Percentiles rank a stretch among this genome's conserved stretches.
Evolutionary conservation across 2,797 vertebrate genomes (phyloP).

Genomic region (Helostoma temminkii): DNA sequence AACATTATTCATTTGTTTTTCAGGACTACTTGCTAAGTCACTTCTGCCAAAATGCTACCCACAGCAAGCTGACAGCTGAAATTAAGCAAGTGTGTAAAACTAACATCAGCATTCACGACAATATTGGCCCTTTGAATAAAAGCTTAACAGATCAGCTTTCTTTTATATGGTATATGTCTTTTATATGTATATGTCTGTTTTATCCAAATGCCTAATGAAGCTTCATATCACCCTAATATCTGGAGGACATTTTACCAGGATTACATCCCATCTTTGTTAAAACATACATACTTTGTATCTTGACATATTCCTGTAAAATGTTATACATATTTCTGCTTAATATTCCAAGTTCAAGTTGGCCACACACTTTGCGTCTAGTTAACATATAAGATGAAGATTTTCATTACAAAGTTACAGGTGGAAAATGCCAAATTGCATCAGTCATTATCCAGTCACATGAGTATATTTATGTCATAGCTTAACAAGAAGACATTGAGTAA

Average conservation of each 20-base stretch:
- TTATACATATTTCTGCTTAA: not conserved
- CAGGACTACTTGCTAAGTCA: conserved; percentile 2
- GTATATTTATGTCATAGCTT: not conserved
- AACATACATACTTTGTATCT: conserved; percentile 13
- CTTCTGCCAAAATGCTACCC: conserved; percentile 26
- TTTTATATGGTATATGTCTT: too few species aligned
- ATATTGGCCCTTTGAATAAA: conserved; percentile 35
- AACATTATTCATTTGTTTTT: not conserved
- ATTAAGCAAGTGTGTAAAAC: conserved; percentile 31
- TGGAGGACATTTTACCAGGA: conserved; percentile 40
- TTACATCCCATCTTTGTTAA: conserved; percentile 28
- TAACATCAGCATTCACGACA: conserved; percentile 47
- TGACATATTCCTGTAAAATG: conserved; percentile 7
- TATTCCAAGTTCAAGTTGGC: not conserved
- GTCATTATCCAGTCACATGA: conserved; percentile 14
- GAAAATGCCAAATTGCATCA: conserved; percentile 20
- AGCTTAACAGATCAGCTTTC: conserved; percentile 33
- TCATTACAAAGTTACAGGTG: not conserved
- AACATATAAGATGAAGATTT: conserved; percentile 11
- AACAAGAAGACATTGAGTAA: conserved; percentile 22
- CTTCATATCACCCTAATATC: conserved; percentile 54
- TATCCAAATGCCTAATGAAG: conserved; percentile 55
- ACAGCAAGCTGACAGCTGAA: conserved; percentile 40
- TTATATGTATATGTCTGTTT: too few species aligned
- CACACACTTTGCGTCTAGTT: conserved; percentile 1